Base-by-base conservation (phyloP, 1,140 invertebrate species). In the Telenomus remus region DNA sequence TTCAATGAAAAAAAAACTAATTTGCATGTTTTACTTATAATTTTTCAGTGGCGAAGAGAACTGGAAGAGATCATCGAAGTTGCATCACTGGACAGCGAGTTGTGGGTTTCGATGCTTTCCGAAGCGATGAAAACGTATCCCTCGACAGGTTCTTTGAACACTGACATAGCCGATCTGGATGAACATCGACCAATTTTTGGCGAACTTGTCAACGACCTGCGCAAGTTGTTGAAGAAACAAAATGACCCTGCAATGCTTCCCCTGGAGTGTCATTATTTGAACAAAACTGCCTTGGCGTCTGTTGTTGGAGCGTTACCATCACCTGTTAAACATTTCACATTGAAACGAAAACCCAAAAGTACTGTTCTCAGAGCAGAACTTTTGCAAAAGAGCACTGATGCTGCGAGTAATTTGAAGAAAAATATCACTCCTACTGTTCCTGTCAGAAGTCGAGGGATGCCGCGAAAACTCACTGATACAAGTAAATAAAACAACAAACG, bases 81-180 rank as follows among this genome's bases (percentile, higher is more conserved):
- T 64, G 97, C 96, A 10, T 91, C 93, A 7, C 90, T 95, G 66
- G 97, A 98, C 86, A 94, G 94, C 46, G 97, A 99, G 85, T 91
- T 97, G 69, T 99, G 97, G 97, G 97, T 99, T 9, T 95, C 95
- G 0, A 98, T 98, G 95, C 89, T 98, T 73, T 96, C 95, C 10
- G 97, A 99, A 89, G 94, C 97, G 60, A 93, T 99, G 89, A 96
- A 96, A 83, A 96, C 95, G 0, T 97, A 95, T 85, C 96, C 97
- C 2, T 91, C 93, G 0, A 93, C 94, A 6, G 96, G 95, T 37
- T 94, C 93, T 47, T 90, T 98, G 37, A 97, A 98, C 82, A 94
- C 94, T 66, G 94, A 96, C 84, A 94, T 94, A 64, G 89, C 90
- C 53, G 94, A 95, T 85, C 90, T 95, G 51, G 94, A 97, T 80